Evolutionary conservation across 2,113 vertebrate genomes (phyloP).

Genomic region (Scomber japonicus): DNA sequence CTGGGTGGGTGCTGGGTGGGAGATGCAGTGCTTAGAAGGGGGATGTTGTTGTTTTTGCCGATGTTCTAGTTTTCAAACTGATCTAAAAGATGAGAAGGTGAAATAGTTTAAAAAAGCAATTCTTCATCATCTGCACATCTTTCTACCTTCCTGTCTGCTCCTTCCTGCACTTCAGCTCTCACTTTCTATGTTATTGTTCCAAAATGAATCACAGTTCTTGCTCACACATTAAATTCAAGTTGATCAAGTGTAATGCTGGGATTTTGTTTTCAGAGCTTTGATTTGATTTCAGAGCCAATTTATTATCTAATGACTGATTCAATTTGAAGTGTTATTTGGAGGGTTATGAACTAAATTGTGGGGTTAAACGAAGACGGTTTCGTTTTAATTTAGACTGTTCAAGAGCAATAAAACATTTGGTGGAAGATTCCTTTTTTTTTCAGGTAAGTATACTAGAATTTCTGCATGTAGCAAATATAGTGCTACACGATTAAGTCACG

Average conservation of each 20-base stretch:
- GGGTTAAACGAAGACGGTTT: too few species aligned
- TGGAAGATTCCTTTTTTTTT: too few species aligned
- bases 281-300: too few species aligned
- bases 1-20: slow-evolving; percentile 62
- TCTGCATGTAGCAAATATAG: too few species aligned
- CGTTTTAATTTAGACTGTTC: too few species aligned
- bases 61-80: slow-evolving; percentile 61
- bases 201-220: too few species aligned
- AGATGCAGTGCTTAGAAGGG: slow-evolving; percentile 50
- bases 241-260: not conserved
- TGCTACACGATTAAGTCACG: too few species aligned
- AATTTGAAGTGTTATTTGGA: too few species aligned
- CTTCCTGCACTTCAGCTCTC: not conserved
- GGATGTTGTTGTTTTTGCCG: slow-evolving; percentile 58
- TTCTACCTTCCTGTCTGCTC: not conserved
- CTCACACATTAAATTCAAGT: not conserved
- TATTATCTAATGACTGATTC: too few species aligned
- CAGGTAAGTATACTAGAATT: too few species aligned
- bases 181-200: not conserved
- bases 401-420: too few species aligned
- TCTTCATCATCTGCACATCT: not conserved
- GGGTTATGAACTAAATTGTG: too few species aligned
- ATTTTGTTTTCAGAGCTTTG: not conserved
- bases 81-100: slow-evolving; percentile 50
- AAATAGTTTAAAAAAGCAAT: slow-evolving; percentile 38